A percentile compares a stretch with the other conserved stretches of the same genome.
These are phyloP conservation scores for Papilio machaon DNA, from an alignment of 1,140 invertebrate species.

Conservation along the genomic window DNA sequence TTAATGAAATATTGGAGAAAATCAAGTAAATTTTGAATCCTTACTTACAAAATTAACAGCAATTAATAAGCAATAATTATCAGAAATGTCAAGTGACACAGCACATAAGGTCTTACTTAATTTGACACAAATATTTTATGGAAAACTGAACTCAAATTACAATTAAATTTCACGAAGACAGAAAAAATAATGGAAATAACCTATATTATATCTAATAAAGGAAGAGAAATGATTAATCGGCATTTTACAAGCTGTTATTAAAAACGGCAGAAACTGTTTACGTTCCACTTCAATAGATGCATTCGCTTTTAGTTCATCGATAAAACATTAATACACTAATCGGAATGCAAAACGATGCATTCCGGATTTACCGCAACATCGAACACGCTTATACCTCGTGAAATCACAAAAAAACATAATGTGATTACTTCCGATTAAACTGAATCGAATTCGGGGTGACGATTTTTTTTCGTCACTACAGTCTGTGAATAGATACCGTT, in stretches of 20 bases:
- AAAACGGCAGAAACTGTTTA: slow-evolving; percentile 36
- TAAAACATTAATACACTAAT: slow-evolving; percentile 40
- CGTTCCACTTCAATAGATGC: slow-evolving; percentile 21
- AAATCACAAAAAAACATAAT: slow-evolving; percentile 51
- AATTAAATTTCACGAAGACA: slow-evolving; percentile 2
- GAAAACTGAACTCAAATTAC: too few species aligned
- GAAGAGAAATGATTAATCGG: slow-evolving; percentile 29
- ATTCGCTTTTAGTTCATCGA: slow-evolving; percentile 42
- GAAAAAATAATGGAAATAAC: background rate
- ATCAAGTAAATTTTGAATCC: too few species aligned
- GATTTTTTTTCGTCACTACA: slow-evolving; percentile 65
- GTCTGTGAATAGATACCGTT: slow-evolving; percentile 65
- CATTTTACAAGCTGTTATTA: slow-evolving; percentile 20
- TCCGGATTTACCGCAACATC: slow-evolving; percentile 43
- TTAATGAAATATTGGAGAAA: background rate
- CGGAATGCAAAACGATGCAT: slow-evolving; percentile 41
- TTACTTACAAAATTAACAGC: too few species aligned
- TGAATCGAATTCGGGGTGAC: slow-evolving; percentile 56
- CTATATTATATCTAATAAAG: background rate
- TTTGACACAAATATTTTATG: slow-evolving; percentile 34
- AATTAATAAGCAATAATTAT: slow-evolving; percentile 43
- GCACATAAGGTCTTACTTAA: slow-evolving; percentile 55
- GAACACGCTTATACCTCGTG: slow-evolving; percentile 45
- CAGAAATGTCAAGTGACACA: slow-evolving; percentile 49
- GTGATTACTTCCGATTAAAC: slow-evolving; percentile 70